A percentile compares a stretch with the other conserved stretches of the same genome.
Evolutionary conservation across 1,140 invertebrate genomes (phyloP).

Genomic region (Intoshia linei): DNA sequence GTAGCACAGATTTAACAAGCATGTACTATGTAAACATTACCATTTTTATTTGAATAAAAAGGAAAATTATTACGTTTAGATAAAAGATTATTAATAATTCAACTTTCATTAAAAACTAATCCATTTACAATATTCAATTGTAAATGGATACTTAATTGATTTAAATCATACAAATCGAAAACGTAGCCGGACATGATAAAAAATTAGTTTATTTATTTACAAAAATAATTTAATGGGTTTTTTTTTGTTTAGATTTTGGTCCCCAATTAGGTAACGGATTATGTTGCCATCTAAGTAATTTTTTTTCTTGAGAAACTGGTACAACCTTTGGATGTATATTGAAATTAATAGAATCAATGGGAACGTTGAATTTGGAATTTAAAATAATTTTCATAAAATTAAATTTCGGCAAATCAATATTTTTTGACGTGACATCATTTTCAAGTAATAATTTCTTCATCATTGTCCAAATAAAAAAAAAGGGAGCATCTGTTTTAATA

Average conservation of each 20-base stretch:
- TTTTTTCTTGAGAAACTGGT: slow-evolving; percentile 37
- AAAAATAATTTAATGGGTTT: slow-evolving; percentile 6
- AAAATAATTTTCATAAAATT: not conserved
- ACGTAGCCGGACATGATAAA: not conserved
- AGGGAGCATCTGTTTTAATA: slow-evolving; percentile 66
- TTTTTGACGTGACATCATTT: not conserved
- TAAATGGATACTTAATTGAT: too few species aligned
- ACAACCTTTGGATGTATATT: slow-evolving; percentile 36
- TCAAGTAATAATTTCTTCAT: not conserved
- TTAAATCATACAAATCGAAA: too few species aligned
- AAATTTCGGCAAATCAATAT: not conserved
- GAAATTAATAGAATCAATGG: slow-evolving; percentile 14
- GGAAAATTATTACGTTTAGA: too few species aligned
- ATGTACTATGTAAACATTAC: too few species aligned
- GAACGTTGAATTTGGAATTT: not conserved
- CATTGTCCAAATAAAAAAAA: slow-evolving; percentile 43
- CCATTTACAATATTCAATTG: too few species aligned
- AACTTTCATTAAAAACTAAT: too few species aligned
- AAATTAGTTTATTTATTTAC: slow-evolving; percentile 2
- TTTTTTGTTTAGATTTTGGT: slow-evolving; percentile 33
- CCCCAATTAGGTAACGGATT: slow-evolving; percentile 60
- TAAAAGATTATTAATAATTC: too few species aligned
- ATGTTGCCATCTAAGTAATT: slow-evolving; percentile 42
- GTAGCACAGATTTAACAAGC: too few species aligned
- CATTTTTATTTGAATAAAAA: too few species aligned